These are phyloP conservation scores for Papilio dardanus DNA, from an alignment of 1,140 invertebrate genomes.

Conservation along the genomic window DNA sequence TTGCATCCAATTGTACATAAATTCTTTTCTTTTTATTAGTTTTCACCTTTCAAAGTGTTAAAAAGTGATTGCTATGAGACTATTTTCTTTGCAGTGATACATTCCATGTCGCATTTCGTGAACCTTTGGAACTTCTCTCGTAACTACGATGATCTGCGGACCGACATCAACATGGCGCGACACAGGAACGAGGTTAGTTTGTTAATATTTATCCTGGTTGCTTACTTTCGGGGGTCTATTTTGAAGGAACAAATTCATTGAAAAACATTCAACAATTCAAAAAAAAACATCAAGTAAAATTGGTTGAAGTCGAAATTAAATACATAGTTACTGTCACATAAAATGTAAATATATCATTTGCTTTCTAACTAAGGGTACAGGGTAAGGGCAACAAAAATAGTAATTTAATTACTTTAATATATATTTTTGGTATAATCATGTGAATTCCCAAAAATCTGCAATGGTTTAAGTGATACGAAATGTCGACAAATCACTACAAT, in stretches of 20 bases:
- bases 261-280: too few relatives aligned
- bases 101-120: constrained; percentile 74
- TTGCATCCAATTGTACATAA: too few relatives aligned
- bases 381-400: too few relatives aligned
- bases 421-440: not conserved
- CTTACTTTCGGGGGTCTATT: constrained; percentile 14
- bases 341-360: too few relatives aligned
- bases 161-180: constrained; percentile 70
- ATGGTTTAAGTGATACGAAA: constrained; percentile 21
- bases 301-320: too few relatives aligned
- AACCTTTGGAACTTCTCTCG: constrained; percentile 78
- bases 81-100: constrained; percentile 66
- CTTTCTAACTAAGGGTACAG: too few relatives aligned
- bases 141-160: constrained; percentile 61
- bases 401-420: not conserved
- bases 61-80: not conserved
- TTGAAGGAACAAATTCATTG: not conserved
- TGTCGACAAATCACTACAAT: constrained; percentile 5
- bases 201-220: constrained; percentile 34
- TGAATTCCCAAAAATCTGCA: not conserved
- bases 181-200: constrained; percentile 74
- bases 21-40: too few relatives aligned
- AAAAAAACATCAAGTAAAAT: too few relatives aligned
- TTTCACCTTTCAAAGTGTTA: not conserved
- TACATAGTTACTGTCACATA: too few relatives aligned